Evolutionary conservation across 2,888 invertebrate species (phyloP).

Genomic region (Orgyia antiqua): DNA sequence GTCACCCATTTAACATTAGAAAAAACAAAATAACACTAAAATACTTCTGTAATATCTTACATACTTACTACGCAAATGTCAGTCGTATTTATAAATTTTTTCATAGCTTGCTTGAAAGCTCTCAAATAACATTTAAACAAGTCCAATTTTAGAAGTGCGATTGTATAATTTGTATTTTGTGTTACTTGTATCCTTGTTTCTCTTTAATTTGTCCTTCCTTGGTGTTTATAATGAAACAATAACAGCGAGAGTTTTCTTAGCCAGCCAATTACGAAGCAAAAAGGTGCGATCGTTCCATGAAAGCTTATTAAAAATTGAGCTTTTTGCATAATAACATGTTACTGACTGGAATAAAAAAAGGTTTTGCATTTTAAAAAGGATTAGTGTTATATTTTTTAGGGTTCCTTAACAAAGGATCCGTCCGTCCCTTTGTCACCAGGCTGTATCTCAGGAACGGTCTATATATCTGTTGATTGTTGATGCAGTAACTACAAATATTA

Average conservation of each 20-base stretch:
- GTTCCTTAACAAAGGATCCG: constrained; percentile 17
- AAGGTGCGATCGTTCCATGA: constrained; percentile 16
- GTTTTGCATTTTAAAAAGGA: constrained; percentile 26
- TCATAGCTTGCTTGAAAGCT: too few relatives aligned
- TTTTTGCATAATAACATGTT: constrained; percentile 17
- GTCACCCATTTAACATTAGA: too few relatives aligned
- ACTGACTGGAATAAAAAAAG: too few relatives aligned
- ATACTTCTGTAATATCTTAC: too few relatives aligned
- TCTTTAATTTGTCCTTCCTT: constrained; percentile 12
- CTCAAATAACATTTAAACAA: constrained; percentile 10
- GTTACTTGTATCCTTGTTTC: constrained; percentile 13
- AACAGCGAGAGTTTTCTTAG: constrained; percentile 12
- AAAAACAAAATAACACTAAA: too few relatives aligned
- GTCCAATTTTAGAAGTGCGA: constrained; percentile 11
- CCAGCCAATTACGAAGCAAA: constrained; percentile 9
- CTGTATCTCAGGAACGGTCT: too few relatives aligned
- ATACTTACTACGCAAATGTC: too few relatives aligned
- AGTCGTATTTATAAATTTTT: too few relatives aligned
- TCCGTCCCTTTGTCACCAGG: too few relatives aligned
- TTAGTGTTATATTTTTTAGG: constrained; percentile 14
- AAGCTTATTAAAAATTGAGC: constrained; percentile 21
- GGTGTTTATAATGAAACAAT: constrained; percentile 14
- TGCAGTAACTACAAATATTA: too few relatives aligned
- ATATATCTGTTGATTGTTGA: too few relatives aligned
- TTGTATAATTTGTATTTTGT: constrained; percentile 9